Conservation (phyloP, 2,888 invertebrate species). For the Alcis repandata region DNA sequence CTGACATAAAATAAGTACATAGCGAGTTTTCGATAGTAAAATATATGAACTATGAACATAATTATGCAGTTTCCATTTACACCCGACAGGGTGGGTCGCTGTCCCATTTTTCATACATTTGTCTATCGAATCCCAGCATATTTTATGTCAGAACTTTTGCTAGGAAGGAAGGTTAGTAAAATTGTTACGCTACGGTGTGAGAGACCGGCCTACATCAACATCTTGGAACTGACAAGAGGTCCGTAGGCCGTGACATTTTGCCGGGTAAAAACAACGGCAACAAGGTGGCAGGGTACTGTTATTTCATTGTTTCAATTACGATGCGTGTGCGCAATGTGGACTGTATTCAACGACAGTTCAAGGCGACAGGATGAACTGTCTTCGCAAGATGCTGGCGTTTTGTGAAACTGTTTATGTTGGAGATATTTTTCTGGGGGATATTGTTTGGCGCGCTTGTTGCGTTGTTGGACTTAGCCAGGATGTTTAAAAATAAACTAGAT, state of each 20-base stretch:
- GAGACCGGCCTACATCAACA: constrained; percentile 35
- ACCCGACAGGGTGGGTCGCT: too few species aligned
- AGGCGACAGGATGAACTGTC: constrained; percentile 34
- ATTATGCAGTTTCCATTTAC: too few species aligned
- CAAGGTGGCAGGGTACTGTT: constrained; percentile 47
- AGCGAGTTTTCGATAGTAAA: too few species aligned
- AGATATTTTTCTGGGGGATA: background rate
- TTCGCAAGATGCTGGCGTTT: constrained; percentile 1
- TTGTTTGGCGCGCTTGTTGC: too few species aligned
- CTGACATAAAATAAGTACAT: too few species aligned
- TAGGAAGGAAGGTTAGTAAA: background rate
- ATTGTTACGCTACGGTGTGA: constrained; percentile 48
- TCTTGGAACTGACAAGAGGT: constrained; percentile 55
- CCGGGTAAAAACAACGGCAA: constrained; percentile 51
- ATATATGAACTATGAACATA: too few species aligned
- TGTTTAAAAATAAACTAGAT: too few species aligned
- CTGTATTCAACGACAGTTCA: constrained; percentile 26
- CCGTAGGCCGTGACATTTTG: constrained; percentile 70
- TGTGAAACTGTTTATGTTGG: background rate
- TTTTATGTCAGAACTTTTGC: too few species aligned
- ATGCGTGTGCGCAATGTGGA: constrained; percentile 35
- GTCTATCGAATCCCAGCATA: too few species aligned
- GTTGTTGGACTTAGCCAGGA: too few species aligned
- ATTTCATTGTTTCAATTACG: constrained; percentile 47
- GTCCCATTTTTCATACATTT: too few species aligned